Percentiles rank a stretch among this genome's conserved stretches.
Conservation (phyloP, 2,797 vertebrate species). For the Centropyge bicolor region DNA sequence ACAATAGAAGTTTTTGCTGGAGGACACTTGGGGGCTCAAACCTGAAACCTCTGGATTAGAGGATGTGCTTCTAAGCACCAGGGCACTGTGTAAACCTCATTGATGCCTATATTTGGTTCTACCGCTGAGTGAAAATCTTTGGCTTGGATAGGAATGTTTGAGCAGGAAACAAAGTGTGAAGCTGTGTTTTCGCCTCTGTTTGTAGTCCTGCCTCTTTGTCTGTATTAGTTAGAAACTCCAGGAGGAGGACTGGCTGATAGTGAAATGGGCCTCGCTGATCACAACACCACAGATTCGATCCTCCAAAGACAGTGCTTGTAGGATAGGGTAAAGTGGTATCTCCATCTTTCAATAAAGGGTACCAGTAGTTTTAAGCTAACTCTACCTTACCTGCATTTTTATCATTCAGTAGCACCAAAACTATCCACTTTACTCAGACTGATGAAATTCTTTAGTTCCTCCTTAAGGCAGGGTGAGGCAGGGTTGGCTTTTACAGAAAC, state of each 20-base stretch:
- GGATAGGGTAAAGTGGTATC: background rate
- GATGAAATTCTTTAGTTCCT: conserved; percentile 22
- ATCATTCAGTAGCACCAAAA: conserved; percentile 5
- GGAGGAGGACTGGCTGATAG: conserved; percentile 5
- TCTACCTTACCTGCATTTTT: background rate
- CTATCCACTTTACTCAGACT: background rate
- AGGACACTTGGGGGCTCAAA: conserved; percentile 40
- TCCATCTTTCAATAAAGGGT: background rate
- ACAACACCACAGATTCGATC: conserved; percentile 20
- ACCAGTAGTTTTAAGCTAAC: background rate
- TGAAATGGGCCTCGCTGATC: conserved; percentile 13
- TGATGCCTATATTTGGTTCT: conserved; percentile 78
- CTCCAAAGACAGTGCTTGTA: background rate
- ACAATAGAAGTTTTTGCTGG: conserved; percentile 6
- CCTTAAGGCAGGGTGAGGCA: background rate
- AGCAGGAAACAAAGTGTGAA: conserved; percentile 74
- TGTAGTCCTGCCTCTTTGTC: conserved; percentile 38
- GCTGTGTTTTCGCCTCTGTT: conserved; percentile 61
- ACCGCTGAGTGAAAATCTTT: conserved; percentile 62
- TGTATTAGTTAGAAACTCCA: background rate
- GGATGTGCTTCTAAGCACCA: conserved; percentile 50
- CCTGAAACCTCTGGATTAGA: conserved; percentile 61
- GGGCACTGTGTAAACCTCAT: conserved; percentile 58
- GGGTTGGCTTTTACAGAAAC: conserved; percentile 1
- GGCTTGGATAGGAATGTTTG: conserved; percentile 72